Conservation (phyloP, 2,113 vertebrate genomes). For the Motacilla alba region DNA sequence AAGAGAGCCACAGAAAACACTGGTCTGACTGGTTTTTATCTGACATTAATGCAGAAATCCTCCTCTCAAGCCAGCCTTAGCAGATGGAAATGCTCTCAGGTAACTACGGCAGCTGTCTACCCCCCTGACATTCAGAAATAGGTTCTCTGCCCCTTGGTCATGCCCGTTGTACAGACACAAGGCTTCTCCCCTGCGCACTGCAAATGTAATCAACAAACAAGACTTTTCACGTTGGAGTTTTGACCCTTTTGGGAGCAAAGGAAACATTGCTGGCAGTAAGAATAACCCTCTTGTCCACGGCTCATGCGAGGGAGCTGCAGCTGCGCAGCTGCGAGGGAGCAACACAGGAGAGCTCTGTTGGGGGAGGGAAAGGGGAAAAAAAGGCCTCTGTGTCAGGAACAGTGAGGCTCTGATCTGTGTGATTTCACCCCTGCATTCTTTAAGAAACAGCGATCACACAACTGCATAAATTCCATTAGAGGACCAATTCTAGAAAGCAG, state of each 20-base stretch:
- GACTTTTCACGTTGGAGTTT: neutral
- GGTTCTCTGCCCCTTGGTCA: neutral
- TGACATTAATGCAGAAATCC: neutral
- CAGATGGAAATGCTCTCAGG: neutral
- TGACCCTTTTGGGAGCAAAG: neutral
- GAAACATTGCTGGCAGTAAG: neutral
- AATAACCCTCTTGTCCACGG: neutral
- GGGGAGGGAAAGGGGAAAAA: neutral
- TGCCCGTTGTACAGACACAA: rapidly evolving
- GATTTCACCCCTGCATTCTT: constrained; percentile 13
- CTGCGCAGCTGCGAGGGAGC: neutral
- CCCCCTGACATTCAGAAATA: neutral
- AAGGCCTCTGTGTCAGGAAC: constrained; percentile 44
- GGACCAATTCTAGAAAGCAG: neutral
- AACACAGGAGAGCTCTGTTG: neutral
- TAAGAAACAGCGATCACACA: neutral
- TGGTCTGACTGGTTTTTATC: rapidly evolving
- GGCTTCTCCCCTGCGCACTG: neutral
- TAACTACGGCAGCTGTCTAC: neutral
- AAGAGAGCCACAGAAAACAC: neutral
- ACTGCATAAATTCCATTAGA: neutral
- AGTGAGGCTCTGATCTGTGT: constrained; percentile 2
- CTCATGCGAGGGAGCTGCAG: constrained; percentile 14
- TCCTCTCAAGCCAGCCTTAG: neutral
- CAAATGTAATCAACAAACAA: neutral